Percentiles rank a stretch among this genome's conserved stretches.
Conservation (phyloP, 1,140 invertebrate species). For the Drosophila pandora region DNA sequence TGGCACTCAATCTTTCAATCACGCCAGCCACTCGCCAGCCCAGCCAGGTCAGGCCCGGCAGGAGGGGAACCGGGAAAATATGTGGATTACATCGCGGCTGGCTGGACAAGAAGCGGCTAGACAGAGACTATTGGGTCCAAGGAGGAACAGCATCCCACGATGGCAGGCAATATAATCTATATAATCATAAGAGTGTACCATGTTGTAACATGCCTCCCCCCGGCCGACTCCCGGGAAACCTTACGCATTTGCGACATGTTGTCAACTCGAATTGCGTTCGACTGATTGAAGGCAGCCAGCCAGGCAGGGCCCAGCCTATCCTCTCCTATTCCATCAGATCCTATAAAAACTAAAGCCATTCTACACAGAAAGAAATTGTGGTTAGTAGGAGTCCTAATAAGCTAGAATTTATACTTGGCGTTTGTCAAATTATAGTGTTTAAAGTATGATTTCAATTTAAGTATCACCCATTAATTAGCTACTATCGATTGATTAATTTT, state of each 20-base stretch:
- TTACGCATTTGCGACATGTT: constrained; percentile 78
- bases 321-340: constrained; percentile 1
- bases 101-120: constrained; percentile 32
- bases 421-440: not conserved
- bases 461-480: not conserved
- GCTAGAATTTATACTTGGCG: not conserved
- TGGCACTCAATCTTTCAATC: constrained; percentile 83
- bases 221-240: constrained; percentile 13
- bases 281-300: constrained; percentile 76
- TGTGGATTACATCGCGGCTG: constrained; percentile 66
- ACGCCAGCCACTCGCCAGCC: constrained; percentile 32
- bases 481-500: constrained; percentile 1
- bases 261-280: constrained; percentile 80
- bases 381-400: not conserved
- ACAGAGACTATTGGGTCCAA: not conserved
- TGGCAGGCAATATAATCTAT: constrained; percentile 74
- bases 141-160: constrained; percentile 8
- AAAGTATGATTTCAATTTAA: not conserved
- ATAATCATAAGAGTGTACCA: constrained; percentile 78
- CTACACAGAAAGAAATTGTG: constrained; percentile 10
- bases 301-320: constrained; percentile 27
- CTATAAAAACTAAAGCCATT: constrained; percentile 15
- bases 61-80: constrained; percentile 5
- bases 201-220: constrained; percentile 61
- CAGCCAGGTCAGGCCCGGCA: not conserved